Percentiles rank a stretch among this genome's conserved stretches.
phyloP scores from a whole-genome alignment of 2,797 vertebrate species.

The Nannoperca obscura region DNA sequence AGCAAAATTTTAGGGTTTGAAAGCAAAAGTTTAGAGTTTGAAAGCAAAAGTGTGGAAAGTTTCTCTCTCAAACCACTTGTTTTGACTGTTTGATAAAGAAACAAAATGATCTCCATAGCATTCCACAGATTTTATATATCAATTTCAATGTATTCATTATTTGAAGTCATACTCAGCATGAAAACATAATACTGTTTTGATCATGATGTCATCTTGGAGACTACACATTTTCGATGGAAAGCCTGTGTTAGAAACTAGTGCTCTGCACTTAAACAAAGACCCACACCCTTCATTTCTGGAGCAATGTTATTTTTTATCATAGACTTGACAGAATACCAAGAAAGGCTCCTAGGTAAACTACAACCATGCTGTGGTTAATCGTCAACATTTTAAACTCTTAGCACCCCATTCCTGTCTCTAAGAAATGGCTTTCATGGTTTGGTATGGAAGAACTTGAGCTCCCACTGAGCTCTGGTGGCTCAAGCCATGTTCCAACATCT shows the following conservation, averaged over 20 bases:
- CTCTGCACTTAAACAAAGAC: not conserved
- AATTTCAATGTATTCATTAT: too few species aligned
- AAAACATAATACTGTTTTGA: not conserved
- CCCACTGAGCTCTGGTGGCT: not conserved
- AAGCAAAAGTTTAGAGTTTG: too few species aligned
- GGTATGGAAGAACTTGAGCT: not conserved
- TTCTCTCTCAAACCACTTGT: too few species aligned
- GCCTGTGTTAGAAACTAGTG: not conserved
- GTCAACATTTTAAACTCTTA: not conserved
- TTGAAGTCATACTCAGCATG: not conserved
- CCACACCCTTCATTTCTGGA: not conserved
- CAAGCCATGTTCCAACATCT: not conserved
- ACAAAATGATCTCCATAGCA: too few species aligned
- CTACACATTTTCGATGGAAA: not conserved
- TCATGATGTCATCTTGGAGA: not conserved
- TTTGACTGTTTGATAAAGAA: too few species aligned
- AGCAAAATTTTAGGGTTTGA: too few species aligned
- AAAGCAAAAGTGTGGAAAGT: too few species aligned
- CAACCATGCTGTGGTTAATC: not conserved
- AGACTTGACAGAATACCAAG: not conserved
- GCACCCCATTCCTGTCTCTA: not conserved
- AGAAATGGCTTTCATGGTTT: not conserved
- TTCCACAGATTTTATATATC: not conserved
- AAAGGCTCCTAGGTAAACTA: not conserved
- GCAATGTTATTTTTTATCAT: not conserved